Conservation (phyloP, 2,888 invertebrate genomes). For the Amphiduros pacificus region DNA sequence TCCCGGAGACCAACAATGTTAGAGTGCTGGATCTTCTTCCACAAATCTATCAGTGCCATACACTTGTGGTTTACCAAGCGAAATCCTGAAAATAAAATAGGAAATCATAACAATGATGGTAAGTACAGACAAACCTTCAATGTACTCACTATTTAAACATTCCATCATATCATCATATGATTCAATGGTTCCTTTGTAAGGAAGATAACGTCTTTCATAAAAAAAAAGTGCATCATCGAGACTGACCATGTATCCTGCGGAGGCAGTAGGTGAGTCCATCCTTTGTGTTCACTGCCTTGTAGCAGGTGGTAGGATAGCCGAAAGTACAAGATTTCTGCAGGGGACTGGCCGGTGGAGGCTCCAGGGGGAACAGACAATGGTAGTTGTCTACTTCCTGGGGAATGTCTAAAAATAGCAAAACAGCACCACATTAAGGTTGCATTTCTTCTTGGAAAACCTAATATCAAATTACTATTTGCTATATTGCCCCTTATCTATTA, state of each 20-base stretch:
- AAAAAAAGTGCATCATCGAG: too few species aligned
- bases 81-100: conserved; percentile 66
- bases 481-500: too few species aligned
- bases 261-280: conserved; percentile 81
- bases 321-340: conserved; percentile 70
- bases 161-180: too few species aligned
- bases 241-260: conserved; percentile 78
- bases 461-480: too few species aligned
- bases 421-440: too few species aligned
- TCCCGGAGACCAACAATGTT: conserved; percentile 91
- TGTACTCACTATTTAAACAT: too few species aligned
- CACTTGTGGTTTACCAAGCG: conserved; percentile 81
- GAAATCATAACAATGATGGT: too few species aligned
- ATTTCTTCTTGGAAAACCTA: too few species aligned
- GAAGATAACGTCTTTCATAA: too few species aligned
- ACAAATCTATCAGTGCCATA: conserved; percentile 83
- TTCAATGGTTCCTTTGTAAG: too few species aligned
- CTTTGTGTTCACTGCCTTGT: conserved; percentile 72
- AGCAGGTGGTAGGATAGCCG: conserved; percentile 80
- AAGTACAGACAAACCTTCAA: too few species aligned
- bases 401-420: conserved; percentile 70
- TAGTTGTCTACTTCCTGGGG: conserved; percentile 90
- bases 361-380: conserved; percentile 83
- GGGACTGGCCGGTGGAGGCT: conserved; percentile 64
- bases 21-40: conserved; percentile 94